These are phyloP conservation scores for Drosophila dives DNA, from an alignment of 2,888 invertebrate species.

Conservation along the genomic window DNA sequence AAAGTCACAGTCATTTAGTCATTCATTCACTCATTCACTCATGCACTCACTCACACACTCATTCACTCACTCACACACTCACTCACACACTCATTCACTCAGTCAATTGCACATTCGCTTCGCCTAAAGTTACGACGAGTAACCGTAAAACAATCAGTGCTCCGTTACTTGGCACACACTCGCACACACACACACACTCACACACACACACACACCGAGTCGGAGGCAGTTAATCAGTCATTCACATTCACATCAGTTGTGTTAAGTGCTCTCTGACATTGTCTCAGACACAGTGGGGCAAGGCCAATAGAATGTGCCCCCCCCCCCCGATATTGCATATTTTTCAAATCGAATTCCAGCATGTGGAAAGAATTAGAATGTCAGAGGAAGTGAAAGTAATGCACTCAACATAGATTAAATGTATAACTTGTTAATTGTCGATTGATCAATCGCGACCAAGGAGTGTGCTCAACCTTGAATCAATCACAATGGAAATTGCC, in stretches of 20 bases:
- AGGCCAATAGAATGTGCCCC: constrained; percentile 23
- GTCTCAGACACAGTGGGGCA: constrained; percentile 50
- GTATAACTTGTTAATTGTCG: background rate
- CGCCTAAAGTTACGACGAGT: constrained; percentile 36
- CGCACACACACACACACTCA: constrained; percentile 6
- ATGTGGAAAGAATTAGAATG: constrained; percentile 21
- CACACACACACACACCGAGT: constrained; percentile 10
- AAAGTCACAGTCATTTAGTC: constrained; percentile 28
- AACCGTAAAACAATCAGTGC: constrained; percentile 31
- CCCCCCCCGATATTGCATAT: background rate
- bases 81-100: constrained; percentile 39
- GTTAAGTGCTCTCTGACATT: constrained; percentile 59
- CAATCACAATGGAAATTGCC: constrained; percentile 2
- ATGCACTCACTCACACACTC: constrained; percentile 29
- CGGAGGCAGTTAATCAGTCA: constrained; percentile 62
- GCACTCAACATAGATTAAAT: background rate
- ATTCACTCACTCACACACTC: constrained; percentile 31
- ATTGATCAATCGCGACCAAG: background rate
- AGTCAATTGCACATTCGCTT: constrained; percentile 49
- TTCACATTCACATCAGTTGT: constrained; percentile 56
- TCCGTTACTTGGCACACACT: constrained; percentile 33
- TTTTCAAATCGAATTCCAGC: background rate
- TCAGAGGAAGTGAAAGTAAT: constrained; percentile 36
- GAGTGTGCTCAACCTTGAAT: constrained; percentile 21
- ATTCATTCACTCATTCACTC: constrained; percentile 33